A percentile compares a stretch with the other conserved stretches of the same genome.
Evolutionary conservation across 2,797 vertebrate genomes (phyloP).

Genomic region (Acanthornis magna): DNA sequence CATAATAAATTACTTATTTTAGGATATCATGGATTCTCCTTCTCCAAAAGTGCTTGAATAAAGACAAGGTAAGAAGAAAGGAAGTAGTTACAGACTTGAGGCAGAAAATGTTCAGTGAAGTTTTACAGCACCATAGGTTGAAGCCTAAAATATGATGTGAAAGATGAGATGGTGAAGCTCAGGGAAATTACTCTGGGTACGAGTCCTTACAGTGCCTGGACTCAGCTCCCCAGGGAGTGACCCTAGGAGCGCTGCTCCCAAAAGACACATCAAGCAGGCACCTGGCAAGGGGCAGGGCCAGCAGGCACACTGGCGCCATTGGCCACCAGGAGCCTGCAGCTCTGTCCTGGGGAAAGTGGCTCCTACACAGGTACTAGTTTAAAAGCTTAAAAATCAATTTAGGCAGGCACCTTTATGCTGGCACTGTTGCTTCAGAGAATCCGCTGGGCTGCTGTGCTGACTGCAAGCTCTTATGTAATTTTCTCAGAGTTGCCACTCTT

Average conservation of each 20-base stretch:
- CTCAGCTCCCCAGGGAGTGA: rapidly evolving
- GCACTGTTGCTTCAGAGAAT: background rate
- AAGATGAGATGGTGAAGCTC: background rate
- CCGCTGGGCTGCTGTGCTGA: background rate
- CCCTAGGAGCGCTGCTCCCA: rapidly evolving
- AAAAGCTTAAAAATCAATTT: background rate
- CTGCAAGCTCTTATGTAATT: rapidly evolving
- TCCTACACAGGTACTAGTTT: background rate
- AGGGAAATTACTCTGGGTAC: background rate
- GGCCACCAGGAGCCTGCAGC: background rate
- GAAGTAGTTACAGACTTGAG: background rate
- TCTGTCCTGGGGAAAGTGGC: background rate
- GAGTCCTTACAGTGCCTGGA: background rate
- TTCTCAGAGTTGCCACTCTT: background rate
- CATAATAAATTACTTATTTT: background rate
- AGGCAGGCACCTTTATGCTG: background rate
- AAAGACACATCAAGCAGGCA: rapidly evolving
- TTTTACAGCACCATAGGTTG: background rate
- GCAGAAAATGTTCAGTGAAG: background rate
- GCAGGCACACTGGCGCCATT: rapidly evolving
- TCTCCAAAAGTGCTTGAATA: background rate
- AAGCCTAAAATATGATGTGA: background rate
- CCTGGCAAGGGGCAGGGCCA: background rate
- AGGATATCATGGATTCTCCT: background rate
- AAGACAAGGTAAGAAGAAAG: background rate